Base-by-base conservation (phyloP, 2,797 vertebrate species). In the Sitta carolinensis region DNA sequence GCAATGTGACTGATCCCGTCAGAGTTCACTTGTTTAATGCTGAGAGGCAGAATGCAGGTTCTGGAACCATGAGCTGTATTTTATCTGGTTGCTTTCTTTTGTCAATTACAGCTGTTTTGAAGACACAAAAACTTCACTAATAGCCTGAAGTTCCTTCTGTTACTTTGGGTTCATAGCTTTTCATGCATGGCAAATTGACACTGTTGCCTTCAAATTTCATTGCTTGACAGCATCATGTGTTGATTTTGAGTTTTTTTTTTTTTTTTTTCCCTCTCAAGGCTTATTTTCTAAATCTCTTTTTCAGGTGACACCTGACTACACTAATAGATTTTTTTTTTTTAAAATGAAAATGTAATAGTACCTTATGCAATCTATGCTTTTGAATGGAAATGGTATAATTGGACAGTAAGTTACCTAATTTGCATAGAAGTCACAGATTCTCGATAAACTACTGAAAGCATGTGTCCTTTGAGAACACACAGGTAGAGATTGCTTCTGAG, bases 41-140 rank as follows among this genome's bases (percentile, higher is more conserved):
- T 77, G 61, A 85, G 52, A 61, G 75, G 47, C 78, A 89, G 72
- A 89, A 87, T 64, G n/a, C 25, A 48, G 74, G 45, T 76, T 95
- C 87, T 89, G 75, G 75, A 92, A 87, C 64, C 68, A 63, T 27
- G 48, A 79, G 64, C 59, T 87, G 45, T 70, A 4, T 68, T 92
- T 79, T 92, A 68, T 93, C 91, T 80, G 42, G 72, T 83, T 92
- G 20, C 64, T 95, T 91, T 73, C 69, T 94, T 69, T 81, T 84
- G 59, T 80, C 84, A 91, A 74, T 96, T 84, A 87, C 7, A 80
- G 50, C 42, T 47, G 32, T 64, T 76, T 55, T 75, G 72, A 79
- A 82, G 62, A 73, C 29, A 69, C 43, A 79, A 66, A 54, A 79
- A 52, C 42, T 82, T 90, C 54, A 51, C 22, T 90, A 79, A 76